Conservation (phyloP, 2,888 invertebrate species). For the Tridacna gigas region DNA sequence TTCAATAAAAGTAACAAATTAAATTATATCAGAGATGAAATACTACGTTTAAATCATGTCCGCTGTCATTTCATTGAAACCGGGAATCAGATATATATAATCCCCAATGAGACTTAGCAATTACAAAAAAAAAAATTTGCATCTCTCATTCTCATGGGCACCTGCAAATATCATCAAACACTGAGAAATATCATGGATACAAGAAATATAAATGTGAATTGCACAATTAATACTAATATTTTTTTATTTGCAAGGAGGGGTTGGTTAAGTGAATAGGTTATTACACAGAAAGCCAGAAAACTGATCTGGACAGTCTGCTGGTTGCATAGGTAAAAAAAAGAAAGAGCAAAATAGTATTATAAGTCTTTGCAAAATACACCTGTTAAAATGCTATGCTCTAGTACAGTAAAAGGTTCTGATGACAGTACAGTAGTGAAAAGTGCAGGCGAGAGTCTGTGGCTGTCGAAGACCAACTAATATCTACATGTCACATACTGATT, state of each 20-base stretch:
- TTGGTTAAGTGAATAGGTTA: background rate
- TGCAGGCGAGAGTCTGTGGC: constrained; percentile 20
- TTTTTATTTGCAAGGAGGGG: background rate
- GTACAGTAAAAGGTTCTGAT: constrained; percentile 7
- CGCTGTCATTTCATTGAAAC: too few species aligned
- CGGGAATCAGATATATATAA: too few species aligned
- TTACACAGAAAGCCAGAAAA: background rate
- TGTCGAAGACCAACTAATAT: constrained; percentile 2
- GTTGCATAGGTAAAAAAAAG: background rate
- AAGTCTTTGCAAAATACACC: constrained; percentile 5
- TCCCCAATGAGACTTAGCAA: too few species aligned
- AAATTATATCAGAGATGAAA: too few species aligned
- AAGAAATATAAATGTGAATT: too few species aligned
- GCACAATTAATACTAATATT: too few species aligned
- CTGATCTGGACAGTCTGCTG: background rate
- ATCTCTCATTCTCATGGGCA: too few species aligned
- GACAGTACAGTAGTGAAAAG: constrained; percentile 9
- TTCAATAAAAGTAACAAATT: too few species aligned
- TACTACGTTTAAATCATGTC: too few species aligned
- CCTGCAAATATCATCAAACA: too few species aligned
- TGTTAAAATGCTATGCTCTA: constrained; percentile 46
- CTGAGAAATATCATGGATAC: too few species aligned
- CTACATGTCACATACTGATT: constrained; percentile 21
- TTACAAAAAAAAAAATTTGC: too few species aligned
- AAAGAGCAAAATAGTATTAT: background rate